Evolutionary conservation across 2,113 vertebrate species (phyloP).

Genomic region (Octodon degus): DNA sequence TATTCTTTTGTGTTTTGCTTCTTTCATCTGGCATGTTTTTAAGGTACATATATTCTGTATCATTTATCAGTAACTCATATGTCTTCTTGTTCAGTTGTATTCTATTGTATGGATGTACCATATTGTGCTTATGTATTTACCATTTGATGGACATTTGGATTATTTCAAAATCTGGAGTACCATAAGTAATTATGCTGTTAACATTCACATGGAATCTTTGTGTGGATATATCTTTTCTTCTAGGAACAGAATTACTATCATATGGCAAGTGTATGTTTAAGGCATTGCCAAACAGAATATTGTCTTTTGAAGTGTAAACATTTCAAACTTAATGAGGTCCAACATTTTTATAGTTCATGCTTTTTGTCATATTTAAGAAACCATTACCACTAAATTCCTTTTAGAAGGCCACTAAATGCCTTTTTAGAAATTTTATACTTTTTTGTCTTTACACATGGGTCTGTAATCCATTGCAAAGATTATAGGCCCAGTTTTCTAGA

Average conservation of each 20-base stretch:
- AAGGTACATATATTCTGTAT: not conserved
- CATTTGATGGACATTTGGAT: not conserved
- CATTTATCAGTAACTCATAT: not conserved
- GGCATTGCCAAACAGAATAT: not conserved
- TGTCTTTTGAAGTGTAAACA: not conserved
- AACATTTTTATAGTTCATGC: not conserved
- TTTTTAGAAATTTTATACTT: not conserved
- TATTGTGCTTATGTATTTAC: not conserved
- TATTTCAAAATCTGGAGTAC: not conserved
- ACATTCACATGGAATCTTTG: not conserved
- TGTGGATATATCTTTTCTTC: not conserved
- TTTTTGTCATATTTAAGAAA: not conserved
- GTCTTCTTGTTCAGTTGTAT: not conserved
- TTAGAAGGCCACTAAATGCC: not conserved
- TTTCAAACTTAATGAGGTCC: not conserved
- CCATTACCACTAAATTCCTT: not conserved
- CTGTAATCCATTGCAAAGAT: not conserved
- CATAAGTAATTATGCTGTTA: not conserved
- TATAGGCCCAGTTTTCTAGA: not conserved
- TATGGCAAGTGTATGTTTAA: not conserved
- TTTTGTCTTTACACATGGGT: not conserved
- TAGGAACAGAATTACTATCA: constrained; percentile 23
- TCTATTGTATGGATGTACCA: not conserved
- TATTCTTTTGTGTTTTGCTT: not conserved
- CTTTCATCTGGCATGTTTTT: not conserved